Evolutionary conservation across 2,113 vertebrate genomes (phyloP).

Genomic region (Bungarus multicinctus): DNA sequence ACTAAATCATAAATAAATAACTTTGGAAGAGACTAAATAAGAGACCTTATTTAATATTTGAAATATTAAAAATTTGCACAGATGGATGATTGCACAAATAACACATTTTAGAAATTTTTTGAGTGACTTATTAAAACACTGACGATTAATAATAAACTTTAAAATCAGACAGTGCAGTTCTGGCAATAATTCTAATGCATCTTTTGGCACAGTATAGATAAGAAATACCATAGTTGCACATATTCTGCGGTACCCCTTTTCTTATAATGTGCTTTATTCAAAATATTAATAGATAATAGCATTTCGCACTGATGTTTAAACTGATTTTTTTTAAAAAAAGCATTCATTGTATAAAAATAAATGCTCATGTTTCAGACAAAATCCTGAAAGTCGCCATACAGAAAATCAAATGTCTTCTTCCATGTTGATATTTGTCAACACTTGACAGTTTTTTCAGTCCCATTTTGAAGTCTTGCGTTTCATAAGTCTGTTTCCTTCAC

Average conservation of each 20-base stretch:
- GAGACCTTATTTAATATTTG: not conserved
- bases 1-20: not conserved
- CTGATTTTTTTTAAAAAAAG: not conserved
- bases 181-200: not conserved
- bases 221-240: not conserved
- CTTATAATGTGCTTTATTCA: conserved; percentile 29
- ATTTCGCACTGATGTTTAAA: conserved; percentile 2
- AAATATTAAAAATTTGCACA: not conserved
- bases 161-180: not conserved
- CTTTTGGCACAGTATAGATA: not conserved
- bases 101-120: not conserved
- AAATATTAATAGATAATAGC: conserved; percentile 4
- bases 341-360: conserved; percentile 1
- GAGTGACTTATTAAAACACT: not conserved
- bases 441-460: conserved; percentile 71
- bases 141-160: not conserved
- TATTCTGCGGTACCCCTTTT: not conserved
- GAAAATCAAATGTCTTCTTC: not conserved
- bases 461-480: conserved; percentile 89
- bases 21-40: not conserved
- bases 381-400: not conserved
- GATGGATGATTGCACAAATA: not conserved
- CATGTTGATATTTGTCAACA: not conserved
- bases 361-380: not conserved
- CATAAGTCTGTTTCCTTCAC: conserved; percentile 81